Evolutionary conservation across 92 coral and sea anemone genomes (phyloP).

Genomic region (Siderastrea siderea): DNA sequence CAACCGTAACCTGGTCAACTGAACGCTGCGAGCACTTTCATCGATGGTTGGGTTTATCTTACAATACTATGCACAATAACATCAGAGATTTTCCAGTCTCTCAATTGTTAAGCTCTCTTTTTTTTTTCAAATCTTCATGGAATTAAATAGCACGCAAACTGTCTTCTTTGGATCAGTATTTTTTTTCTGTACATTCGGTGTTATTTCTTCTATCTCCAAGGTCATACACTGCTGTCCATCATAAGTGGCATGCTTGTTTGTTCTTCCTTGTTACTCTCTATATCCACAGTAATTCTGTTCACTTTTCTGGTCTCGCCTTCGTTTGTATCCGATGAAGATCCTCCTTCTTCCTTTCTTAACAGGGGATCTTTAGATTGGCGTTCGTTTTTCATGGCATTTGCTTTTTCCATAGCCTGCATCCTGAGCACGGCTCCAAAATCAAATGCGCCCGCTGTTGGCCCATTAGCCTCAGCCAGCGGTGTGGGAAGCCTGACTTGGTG

Average conservation of each 20-base stretch:
- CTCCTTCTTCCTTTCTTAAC: constrained; percentile 13
- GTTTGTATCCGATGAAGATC: constrained; percentile 12
- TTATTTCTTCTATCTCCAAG: not conserved
- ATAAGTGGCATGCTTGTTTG: not conserved
- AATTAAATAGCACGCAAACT: not conserved
- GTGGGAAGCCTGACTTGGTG: constrained; percentile 20
- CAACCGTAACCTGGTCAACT: too few relatives aligned
- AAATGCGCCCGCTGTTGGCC: constrained; percentile 21
- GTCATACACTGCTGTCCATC: constrained; percentile 8
- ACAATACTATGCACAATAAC: too few relatives aligned
- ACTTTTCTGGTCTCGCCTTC: not conserved
- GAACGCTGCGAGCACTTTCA: too few relatives aligned
- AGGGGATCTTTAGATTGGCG: constrained; percentile 19
- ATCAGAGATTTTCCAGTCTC: too few relatives aligned
- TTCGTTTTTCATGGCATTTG: not conserved
- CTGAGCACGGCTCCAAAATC: constrained; percentile 54
- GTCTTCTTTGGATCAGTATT: not conserved
- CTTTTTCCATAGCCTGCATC: constrained; percentile 42
- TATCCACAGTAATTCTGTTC: constrained; percentile 27
- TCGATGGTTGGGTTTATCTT: too few relatives aligned
- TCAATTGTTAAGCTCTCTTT: too few relatives aligned
- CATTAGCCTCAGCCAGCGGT: constrained; percentile 6
- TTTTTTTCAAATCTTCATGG: not conserved
- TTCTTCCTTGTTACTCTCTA: constrained; percentile 15
- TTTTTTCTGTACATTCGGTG: not conserved